These are phyloP conservation scores for Lysandra bellargus DNA, from an alignment of 2,888 invertebrate species.

Conservation along the genomic window DNA sequence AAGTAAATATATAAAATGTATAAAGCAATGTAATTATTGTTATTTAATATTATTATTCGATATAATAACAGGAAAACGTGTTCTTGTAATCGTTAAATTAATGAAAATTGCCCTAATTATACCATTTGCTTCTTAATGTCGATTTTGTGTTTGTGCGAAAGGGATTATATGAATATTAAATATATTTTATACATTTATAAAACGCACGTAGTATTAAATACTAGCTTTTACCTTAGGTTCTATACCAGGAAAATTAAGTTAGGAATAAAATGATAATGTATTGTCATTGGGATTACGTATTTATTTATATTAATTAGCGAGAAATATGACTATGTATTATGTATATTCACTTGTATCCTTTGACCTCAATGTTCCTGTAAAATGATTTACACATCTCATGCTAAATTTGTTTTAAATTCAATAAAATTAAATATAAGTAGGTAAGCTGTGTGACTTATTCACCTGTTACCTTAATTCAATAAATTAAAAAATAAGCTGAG, in stretches of 20 bases:
- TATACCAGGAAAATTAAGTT: not conserved
- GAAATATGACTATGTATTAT: not conserved
- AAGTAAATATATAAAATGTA: not conserved
- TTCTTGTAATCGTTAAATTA: not conserved
- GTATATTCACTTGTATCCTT: not conserved
- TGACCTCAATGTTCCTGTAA: not conserved
- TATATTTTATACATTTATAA: too few species aligned
- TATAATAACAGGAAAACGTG: slow-evolving; percentile 6
- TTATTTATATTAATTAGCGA: not conserved
- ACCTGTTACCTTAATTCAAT: too few species aligned
- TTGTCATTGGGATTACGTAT: not conserved
- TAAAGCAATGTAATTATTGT: not conserved
- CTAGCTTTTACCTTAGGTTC: not conserved
- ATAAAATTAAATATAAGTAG: not conserved
- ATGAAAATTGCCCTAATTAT: not conserved
- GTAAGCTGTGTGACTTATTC: too few species aligned
- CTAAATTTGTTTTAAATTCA: not conserved
- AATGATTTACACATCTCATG: not conserved
- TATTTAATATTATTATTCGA: not conserved
- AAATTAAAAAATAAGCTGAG: too few species aligned
- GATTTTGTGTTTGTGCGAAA: not conserved
- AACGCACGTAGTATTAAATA: not conserved
- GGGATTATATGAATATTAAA: not conserved
- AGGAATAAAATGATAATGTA: not conserved
- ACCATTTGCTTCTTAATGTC: not conserved